These are phyloP conservation scores for Caranx ignobilis DNA, from an alignment of 2,113 vertebrate species.

Conservation along the genomic window DNA sequence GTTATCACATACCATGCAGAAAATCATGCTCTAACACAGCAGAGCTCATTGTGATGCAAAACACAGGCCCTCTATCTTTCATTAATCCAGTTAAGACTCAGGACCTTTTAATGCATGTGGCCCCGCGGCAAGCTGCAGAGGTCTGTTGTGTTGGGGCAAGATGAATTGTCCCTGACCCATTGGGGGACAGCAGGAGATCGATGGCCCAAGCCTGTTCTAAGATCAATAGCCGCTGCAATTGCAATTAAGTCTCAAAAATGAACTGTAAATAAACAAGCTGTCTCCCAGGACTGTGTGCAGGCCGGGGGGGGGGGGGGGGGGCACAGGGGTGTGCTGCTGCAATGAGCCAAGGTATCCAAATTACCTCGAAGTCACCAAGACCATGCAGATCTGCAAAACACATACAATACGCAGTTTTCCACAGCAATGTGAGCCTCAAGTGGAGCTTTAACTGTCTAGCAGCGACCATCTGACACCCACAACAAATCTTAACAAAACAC, in stretches of 20 bases:
- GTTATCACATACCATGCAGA: neutral
- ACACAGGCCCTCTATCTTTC: conserved; percentile 9
- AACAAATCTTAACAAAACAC: neutral
- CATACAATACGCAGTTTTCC: too few relatives aligned
- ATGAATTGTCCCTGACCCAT: conserved; percentile 63
- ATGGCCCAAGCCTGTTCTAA: conserved; percentile 45
- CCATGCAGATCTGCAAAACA: conserved; percentile 4
- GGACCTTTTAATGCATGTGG: conserved; percentile 34
- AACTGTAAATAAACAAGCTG: conserved; percentile 71
- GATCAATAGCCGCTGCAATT: conserved; percentile 64
- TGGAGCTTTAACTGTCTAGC: too few relatives aligned
- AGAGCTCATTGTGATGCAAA: conserved; percentile 31
- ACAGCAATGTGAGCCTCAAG: neutral
- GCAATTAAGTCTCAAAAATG: conserved; percentile 73
- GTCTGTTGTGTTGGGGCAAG: conserved; percentile 27
- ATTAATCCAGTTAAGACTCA: conserved; percentile 46
- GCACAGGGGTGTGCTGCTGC: too few relatives aligned
- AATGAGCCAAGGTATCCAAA: conserved; percentile 19
- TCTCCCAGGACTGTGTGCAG: conserved; percentile 32
- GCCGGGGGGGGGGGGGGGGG: neutral
- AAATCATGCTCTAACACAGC: neutral
- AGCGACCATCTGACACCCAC: neutral
- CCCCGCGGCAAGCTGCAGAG: conserved; percentile 3
- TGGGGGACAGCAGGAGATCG: conserved; percentile 58
- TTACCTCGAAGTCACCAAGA: conserved; percentile 28